Base-by-base conservation (phyloP, 1,140 invertebrate species). In the Drosophila cardini region DNA sequence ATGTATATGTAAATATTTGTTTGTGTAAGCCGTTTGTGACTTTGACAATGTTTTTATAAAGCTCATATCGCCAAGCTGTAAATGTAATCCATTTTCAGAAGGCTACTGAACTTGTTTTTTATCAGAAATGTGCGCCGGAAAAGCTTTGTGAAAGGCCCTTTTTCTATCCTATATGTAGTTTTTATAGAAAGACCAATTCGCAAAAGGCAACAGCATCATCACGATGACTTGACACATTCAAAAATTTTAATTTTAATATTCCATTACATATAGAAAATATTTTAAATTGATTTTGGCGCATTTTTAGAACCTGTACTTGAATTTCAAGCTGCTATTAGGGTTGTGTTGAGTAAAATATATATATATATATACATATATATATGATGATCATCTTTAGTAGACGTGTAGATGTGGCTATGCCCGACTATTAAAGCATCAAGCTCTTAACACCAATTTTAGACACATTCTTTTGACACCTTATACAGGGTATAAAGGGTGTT, bases 51-150 rank as follows among this genome's bases (percentile, higher is more conserved):
- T 43, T 15, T 16, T 18, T 45, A 45, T 45, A 45, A 15, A 55
- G 52, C 52, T 53, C 15, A 40, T 50, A 62, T 50, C 60, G 46
- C 36, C n/a, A n/a, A 36, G 55, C 10, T 60, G 30, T 52, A 60
- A 69, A 52, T 58, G 32, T 68, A 38, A 45, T 40, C 18, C 43
- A 56, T 38, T 48, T 15, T 13, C 9, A 38, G 21, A 42, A 53
- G 67, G 58, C 57, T 53, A 36, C 30, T 62, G 67, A 70, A 70
- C 48, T 26, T 62, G 21, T 11, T 61, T 38, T 40, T 48, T 58
- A 48, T 58, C 50, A 16, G 45, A 40, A 26, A 55, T 43, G 34
- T 10, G 38, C 18, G 3, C 11, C 18, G 30, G 13, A n/a, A 30
- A 36, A 7, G 21, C 11, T 26, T 62, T 38, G 36, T 15, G 13